phyloP scores from a whole-genome alignment of 2,888 invertebrate species.

The Deroplatys truncata region DNA sequence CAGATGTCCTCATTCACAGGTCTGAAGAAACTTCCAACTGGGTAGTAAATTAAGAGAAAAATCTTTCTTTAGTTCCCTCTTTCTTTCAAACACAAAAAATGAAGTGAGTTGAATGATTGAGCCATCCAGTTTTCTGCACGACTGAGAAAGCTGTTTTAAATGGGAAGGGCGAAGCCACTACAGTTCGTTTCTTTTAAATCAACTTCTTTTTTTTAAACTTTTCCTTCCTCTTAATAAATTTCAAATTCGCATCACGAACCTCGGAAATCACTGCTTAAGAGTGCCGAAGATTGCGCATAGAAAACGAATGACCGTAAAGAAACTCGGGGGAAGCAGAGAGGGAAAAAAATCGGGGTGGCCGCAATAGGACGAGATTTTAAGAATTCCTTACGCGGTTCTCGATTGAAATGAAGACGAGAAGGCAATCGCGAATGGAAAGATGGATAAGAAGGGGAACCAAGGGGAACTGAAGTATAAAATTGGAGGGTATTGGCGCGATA shows the following conservation, averaged over 20 bases:
- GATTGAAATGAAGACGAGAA: constrained; percentile 24
- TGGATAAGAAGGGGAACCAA: not conserved
- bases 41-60: not conserved
- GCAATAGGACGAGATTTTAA: constrained; percentile 7
- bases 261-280: constrained; percentile 26
- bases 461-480: not conserved
- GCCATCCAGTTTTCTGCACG: not conserved
- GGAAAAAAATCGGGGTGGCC: not conserved
- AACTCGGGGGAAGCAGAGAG: not conserved
- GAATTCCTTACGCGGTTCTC: constrained; percentile 21
- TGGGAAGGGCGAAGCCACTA: not conserved
- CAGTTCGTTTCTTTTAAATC: not conserved
- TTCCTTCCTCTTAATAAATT: not conserved
- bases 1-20: not conserved
- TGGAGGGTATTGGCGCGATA: constrained; percentile 22
- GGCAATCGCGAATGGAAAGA: constrained; percentile 5
- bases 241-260: constrained; percentile 17
- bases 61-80: not conserved
- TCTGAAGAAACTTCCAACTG: not conserved
- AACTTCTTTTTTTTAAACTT: not conserved
- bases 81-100: not conserved
- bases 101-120: not conserved
- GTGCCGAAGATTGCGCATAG: constrained; percentile 24
- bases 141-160: not conserved
- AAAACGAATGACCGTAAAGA: constrained; percentile 14